phyloP scores from a whole-genome alignment of 2,113 vertebrate genomes.

The Tursiops truncatus region DNA sequence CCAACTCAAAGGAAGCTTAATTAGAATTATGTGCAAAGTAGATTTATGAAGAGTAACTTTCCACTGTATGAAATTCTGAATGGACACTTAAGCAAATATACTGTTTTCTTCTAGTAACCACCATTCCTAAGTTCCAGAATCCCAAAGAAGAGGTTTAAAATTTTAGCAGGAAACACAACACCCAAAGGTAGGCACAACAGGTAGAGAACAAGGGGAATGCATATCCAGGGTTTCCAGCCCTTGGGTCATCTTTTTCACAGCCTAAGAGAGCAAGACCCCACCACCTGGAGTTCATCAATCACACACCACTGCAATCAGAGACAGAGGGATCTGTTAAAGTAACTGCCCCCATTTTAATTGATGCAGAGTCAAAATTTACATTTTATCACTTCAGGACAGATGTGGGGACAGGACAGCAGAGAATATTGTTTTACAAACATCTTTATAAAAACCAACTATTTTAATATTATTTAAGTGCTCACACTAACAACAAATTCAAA shows the following conservation, averaged over 20 bases:
- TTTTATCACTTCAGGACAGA: neutral
- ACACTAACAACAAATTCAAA: neutral
- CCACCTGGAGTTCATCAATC: neutral
- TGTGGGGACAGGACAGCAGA: neutral
- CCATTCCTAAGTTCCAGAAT: neutral
- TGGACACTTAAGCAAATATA: neutral
- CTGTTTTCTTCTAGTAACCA: neutral
- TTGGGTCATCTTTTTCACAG: neutral
- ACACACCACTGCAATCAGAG: neutral
- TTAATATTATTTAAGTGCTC: neutral
- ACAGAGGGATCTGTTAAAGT: neutral
- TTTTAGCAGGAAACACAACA: neutral
- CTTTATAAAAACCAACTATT: neutral
- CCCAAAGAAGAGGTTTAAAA: neutral
- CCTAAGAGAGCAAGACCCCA: neutral
- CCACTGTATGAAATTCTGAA: neutral
- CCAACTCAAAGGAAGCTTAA: neutral
- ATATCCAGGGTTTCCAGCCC: neutral
- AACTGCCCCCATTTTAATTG: neutral
- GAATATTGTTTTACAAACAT: neutral
- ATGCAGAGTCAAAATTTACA: neutral
- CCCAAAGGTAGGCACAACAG: neutral
- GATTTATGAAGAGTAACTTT: neutral
- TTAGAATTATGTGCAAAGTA: neutral
- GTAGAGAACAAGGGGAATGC: neutral